Evolutionary conservation across 2,113 vertebrate genomes (phyloP), one percentile per base, ranked within the genome.

Genomic region (Myrmophylax atrothorax): DNA sequence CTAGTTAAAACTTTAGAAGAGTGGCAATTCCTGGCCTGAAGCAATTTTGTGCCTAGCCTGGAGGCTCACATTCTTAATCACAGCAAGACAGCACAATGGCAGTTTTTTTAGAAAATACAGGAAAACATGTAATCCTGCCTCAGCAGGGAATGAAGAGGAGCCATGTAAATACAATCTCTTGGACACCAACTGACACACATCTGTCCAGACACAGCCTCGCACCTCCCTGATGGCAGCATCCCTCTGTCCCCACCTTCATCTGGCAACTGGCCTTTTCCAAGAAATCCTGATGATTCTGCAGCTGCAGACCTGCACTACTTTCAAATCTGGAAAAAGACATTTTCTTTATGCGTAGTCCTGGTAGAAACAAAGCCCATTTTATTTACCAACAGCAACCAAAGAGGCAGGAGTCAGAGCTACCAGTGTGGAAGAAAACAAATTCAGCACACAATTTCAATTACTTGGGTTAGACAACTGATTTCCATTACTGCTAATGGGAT

Each of bases 381-480:
- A 77, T 89, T 84, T 87, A 67, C 38, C 28, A 81, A 67, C 20
- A 89, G 35, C 68, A 67, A 55, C 29, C 18, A 38, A 90, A 52
- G 33, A 84, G 14, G 47, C 35, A 42, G 52, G 44, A 75, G 77
- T 84, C 63, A 74, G 76, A 86, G 42, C 50, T n/a, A 46, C 68
- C 49, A 14, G 50, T 6, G 38, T 74, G 33, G 38, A 63, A 70
- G 38, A 89, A 38, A 87, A 77, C 56, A 31, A 81, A 89, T 56
- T 93, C 87, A 93, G 87, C 78, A 84, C 33, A 42, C 17, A 77
- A 78, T 70, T 93, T 93, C 81, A 91, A 91, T 95, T 87, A 84
- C 47, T 84, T 70, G 52, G 42, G 73, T 78, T 78, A 89, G 44
- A 70, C 31, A 94, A 50, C 29, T 50, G 9, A 67, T 91, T 95